Percentiles rank a stretch among this genome's conserved stretches.
These are phyloP conservation scores for Emydocephalus ijimae DNA, from an alignment of 2,113 vertebrate species.

Conservation along the genomic window DNA sequence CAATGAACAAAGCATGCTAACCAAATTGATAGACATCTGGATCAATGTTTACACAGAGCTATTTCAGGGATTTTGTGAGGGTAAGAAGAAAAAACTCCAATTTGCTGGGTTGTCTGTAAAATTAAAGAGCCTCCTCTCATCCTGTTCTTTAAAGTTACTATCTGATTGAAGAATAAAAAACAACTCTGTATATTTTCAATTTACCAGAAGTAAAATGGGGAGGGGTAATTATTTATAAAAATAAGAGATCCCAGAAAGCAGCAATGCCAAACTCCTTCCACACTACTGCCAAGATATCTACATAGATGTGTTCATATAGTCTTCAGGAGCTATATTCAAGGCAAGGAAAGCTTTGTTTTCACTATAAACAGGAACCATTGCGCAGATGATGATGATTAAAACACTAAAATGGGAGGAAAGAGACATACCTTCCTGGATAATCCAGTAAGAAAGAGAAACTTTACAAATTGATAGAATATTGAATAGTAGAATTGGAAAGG, in stretches of 20 bases:
- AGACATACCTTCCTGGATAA: not conserved
- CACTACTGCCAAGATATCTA: not conserved
- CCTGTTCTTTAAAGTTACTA: not conserved
- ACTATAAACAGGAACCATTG: not conserved
- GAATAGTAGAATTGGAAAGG: not conserved
- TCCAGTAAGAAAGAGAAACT: not conserved
- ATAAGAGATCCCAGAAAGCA: not conserved
- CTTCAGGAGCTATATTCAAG: not conserved
- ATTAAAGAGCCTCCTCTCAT: not conserved
- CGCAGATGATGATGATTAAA: not conserved
- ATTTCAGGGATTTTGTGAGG: not conserved
- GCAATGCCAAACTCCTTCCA: not conserved
- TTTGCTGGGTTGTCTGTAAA: not conserved
- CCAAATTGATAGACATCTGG: constrained; percentile 3
- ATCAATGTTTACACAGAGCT: not conserved
- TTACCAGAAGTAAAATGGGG: not conserved
- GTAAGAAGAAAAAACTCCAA: not conserved
- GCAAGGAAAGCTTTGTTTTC: not conserved
- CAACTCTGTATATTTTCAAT: not conserved
- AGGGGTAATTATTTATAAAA: not conserved
- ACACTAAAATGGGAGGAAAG: not conserved
- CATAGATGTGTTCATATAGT: not conserved
- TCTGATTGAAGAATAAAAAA: not conserved
- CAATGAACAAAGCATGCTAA: not conserved
- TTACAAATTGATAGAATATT: not conserved